Base-by-base conservation (phyloP, 2,797 vertebrate species). In the Poecilia wingei region DNA sequence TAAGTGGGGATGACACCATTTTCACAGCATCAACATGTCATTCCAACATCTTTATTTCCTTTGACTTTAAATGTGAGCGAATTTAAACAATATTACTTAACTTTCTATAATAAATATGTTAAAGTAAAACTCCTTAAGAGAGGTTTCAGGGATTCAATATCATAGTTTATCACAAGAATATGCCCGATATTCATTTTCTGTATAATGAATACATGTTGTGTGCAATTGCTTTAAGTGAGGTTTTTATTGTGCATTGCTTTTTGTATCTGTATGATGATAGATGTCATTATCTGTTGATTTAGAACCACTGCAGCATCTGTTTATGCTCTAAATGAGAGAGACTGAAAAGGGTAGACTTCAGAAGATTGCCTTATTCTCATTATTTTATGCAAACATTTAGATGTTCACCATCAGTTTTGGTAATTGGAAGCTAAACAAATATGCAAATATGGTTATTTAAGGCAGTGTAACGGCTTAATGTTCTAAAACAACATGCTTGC, bases 1-100 rank as follows among this genome's bases (percentile, higher is more conserved):
- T 79, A 82, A 86, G 87, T 89, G 59, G 78, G 43, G 84, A 84
- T 78, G 86, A 77, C 81, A 79, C 75, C 77, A 45, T 85, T 89
- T 88, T 73, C 74, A 82, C 66, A 82, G 81, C 53, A 78, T 3
- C 18, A 75, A 82, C 79, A 6, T 46, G 28, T 55, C 33, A 72
- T 80, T 84, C 83, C 79, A 84, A 74, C 51, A 31, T 20, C 66
- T 82, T 76, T 51, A 79, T 64, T 74, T 66, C 49, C 36, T 74
- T 39, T 51, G 18, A 77, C 1, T 2, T 3, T 43, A 79, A 79
- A 39, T 51, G 70, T 79, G 64, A 82, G 36, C 1, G 1, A n/a
- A 69, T 43, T 0, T 31, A 4, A 20, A 61, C 1, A 66, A 64
- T 64, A 36, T 41, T 10, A 68, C 36, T 68, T 9, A 6, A 57